phyloP scores from a whole-genome alignment of 2,797 vertebrate genomes.

The Todus mexicanus region DNA sequence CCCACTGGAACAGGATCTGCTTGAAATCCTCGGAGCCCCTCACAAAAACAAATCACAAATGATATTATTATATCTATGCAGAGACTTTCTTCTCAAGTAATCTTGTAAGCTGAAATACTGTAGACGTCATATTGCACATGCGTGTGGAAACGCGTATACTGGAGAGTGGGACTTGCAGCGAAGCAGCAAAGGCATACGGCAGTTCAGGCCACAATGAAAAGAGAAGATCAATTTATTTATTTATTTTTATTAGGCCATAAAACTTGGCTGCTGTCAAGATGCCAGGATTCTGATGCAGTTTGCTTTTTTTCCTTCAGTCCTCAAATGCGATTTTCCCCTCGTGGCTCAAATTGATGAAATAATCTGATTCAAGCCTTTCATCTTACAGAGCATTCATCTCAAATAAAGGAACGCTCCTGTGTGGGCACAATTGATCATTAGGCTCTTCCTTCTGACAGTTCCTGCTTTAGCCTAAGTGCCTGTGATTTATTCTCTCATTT shows the following conservation, averaged over 20 bases:
- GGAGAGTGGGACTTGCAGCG: neutral
- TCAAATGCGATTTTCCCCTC: constrained; percentile 11
- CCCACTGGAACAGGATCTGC: neutral
- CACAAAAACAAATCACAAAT: neutral
- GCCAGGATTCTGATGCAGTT: neutral
- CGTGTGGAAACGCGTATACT: neutral
- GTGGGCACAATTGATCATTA: neutral
- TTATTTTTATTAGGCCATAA: neutral
- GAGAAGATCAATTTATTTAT: neutral
- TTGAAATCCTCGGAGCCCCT: neutral
- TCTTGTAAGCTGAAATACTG: neutral
- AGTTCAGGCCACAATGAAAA: neutral
- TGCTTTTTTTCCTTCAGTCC: neutral
- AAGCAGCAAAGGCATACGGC: neutral
- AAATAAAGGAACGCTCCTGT: neutral
- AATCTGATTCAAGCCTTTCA: constrained; percentile 14
- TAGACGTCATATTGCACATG: no score
- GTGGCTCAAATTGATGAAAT: neutral
- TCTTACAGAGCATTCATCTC: neutral
- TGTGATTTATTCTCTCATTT: constrained; percentile 10
- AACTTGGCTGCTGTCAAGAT: neutral
- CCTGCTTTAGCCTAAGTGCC: neutral
- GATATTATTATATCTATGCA: neutral
- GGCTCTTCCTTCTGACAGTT: neutral
- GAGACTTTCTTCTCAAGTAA: neutral